These are phyloP conservation scores for Cephus rjabovi DNA, from an alignment of 2,888 invertebrate species.

Conservation along the genomic window DNA sequence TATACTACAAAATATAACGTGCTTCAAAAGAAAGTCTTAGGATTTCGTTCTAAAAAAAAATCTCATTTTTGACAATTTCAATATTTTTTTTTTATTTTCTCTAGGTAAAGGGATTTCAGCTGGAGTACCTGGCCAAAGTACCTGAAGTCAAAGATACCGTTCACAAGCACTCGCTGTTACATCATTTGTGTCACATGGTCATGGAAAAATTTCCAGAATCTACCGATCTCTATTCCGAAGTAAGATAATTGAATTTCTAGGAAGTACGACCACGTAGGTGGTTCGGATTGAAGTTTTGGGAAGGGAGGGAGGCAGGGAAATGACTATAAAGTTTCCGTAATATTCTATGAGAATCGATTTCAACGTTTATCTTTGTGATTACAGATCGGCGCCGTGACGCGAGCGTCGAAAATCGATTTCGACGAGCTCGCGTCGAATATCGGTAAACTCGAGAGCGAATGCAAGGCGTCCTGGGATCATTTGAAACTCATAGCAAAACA, in stretches of 20 bases:
- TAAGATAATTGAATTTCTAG: constrained; percentile 58
- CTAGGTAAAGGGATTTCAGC: constrained; percentile 93
- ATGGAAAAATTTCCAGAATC: constrained; percentile 96
- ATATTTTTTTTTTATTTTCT: constrained; percentile 23
- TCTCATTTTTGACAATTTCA: too few relatives aligned
- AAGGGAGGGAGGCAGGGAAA: background rate
- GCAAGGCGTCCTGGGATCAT: constrained; percentile 97
- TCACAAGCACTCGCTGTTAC: constrained; percentile 96
- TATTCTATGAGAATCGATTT: background rate
- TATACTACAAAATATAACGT: too few relatives aligned
- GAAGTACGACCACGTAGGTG: background rate
- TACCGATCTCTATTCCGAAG: constrained; percentile 97
- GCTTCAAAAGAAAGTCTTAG: too few relatives aligned
- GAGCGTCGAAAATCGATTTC: constrained; percentile 95
- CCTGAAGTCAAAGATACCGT: constrained; percentile 99
- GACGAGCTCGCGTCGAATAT: constrained; percentile 90
- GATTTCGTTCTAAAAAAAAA: background rate
- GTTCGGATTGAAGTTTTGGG: background rate
- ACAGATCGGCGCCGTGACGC: constrained; percentile 87
- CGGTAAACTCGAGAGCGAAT: constrained; percentile 90
- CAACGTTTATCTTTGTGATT: constrained; percentile 4
- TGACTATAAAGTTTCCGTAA: background rate
- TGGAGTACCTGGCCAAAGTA: constrained; percentile 97
- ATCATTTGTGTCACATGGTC: constrained; percentile 97
- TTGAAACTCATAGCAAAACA: constrained; percentile 95